Conservation (phyloP, 2,797 vertebrate species). For the Neostethus bicornis region DNA sequence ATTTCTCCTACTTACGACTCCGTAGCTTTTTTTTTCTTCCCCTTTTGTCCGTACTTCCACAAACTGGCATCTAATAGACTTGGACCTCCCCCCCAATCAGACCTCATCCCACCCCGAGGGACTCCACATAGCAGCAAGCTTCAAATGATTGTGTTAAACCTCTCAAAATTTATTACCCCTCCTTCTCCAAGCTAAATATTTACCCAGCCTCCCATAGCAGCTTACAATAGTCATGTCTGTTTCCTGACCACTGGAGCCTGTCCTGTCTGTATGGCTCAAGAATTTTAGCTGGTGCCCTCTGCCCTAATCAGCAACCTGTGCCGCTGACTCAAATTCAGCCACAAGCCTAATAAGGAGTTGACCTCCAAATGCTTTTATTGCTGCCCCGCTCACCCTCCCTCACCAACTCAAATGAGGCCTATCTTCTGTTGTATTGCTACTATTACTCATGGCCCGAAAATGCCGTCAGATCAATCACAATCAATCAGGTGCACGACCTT, state of each 20-base stretch:
- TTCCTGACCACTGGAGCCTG: constrained; percentile 65
- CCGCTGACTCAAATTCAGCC: constrained; percentile 56
- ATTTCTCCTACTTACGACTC: constrained; percentile 58
- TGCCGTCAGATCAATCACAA: constrained; percentile 72
- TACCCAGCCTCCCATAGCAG: constrained; percentile 77
- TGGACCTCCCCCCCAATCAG: constrained; percentile 25
- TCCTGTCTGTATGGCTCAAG: constrained; percentile 67
- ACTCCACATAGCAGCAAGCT: constrained; percentile 42
- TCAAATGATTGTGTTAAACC: constrained; percentile 60
- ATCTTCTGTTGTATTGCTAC: constrained; percentile 51
- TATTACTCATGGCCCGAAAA: constrained; percentile 75
- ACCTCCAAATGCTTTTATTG: constrained; percentile 55
- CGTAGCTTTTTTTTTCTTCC: constrained; percentile 15
- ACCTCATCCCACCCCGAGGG: constrained; percentile 23
- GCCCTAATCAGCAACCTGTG: constrained; percentile 69
- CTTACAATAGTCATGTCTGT: constrained; percentile 78
- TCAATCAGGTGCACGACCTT: constrained; percentile 72
- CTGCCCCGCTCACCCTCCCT: no score
- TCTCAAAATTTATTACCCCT: constrained; percentile 78
- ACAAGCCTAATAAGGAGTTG: constrained; percentile 71
- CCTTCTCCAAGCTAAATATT: constrained; percentile 83
- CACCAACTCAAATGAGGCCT: constrained; percentile 36
- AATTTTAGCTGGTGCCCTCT: constrained; percentile 60
- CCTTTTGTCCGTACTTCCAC: constrained; percentile 31
- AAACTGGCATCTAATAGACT: constrained; percentile 8